These are phyloP conservation scores for Merluccius polli DNA, from an alignment of 2,797 vertebrate species.

Conservation along the genomic window DNA sequence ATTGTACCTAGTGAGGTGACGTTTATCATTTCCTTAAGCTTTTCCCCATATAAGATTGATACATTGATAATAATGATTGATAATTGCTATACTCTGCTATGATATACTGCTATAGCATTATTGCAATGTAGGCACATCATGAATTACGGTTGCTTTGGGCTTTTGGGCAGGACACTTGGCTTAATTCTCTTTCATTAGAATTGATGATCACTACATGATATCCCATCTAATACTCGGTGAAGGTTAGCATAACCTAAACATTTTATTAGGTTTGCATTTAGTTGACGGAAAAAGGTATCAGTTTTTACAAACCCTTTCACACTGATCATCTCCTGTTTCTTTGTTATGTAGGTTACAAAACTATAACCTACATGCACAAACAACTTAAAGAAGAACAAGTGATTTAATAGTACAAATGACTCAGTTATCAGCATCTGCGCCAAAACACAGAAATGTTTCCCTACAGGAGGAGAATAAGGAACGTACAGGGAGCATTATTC, in stretches of 20 bases:
- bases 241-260: background rate
- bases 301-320: background rate
- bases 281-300: background rate
- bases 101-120: background rate
- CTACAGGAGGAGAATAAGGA: conserved; percentile 4
- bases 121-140: background rate
- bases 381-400: background rate
- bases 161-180: background rate
- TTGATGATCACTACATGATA: background rate
- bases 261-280: background rate
- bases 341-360: background rate
- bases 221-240: background rate
- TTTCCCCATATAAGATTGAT: background rate
- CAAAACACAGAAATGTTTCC: conserved; percentile 4
- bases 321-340: background rate
- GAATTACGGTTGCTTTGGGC: background rate
- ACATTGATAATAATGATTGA: too few species aligned
- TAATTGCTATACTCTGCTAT: background rate
- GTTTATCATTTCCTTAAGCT: background rate
- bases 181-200: background rate
- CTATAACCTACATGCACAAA: background rate
- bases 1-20: background rate
- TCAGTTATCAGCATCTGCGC: background rate
- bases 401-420: background rate
- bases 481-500: conserved; percentile 7